A percentile compares a stretch with the other conserved stretches of the same genome.
These are phyloP conservation scores for Stenodema calcarata DNA, from an alignment of 2,888 invertebrate species.

Conservation along the genomic window DNA sequence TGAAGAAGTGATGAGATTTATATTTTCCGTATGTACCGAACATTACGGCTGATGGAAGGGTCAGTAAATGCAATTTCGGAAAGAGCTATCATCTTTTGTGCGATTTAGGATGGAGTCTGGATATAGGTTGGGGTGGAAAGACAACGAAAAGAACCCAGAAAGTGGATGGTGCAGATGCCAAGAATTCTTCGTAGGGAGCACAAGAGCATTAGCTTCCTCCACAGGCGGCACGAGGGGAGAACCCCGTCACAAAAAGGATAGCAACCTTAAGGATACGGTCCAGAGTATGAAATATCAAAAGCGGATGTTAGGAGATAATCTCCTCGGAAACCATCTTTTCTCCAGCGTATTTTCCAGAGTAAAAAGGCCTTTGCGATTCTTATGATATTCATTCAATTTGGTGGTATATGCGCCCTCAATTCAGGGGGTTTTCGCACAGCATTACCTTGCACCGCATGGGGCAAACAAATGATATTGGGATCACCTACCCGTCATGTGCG, in stretches of 20 bases:
- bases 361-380: constrained; percentile 28
- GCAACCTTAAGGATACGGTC: constrained; percentile 14
- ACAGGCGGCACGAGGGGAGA: not conserved
- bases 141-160: not conserved
- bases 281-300: constrained; percentile 44
- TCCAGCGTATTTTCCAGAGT: not conserved
- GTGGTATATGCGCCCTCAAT: not conserved
- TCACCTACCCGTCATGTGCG: too few relatives aligned
- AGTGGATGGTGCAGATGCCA: constrained; percentile 24
- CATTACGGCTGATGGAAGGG: not conserved
- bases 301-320: constrained; percentile 32
- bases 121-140: not conserved
- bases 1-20: constrained; percentile 4
- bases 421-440: not conserved
- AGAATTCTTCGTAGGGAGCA: not conserved
- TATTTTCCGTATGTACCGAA: not conserved
- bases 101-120: not conserved
- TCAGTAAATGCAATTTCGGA: constrained; percentile 10
- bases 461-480: too few relatives aligned
- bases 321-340: constrained; percentile 27
- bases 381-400: constrained; percentile 41
- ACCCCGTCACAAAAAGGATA: not conserved
- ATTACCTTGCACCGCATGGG: not conserved
- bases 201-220: constrained; percentile 8
- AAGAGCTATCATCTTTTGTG: constrained; percentile 6